Evolutionary conservation across 2,113 vertebrate genomes (phyloP), one percentile per base, ranked within the genome.

Genomic region (Balaeniceps rex): DNA sequence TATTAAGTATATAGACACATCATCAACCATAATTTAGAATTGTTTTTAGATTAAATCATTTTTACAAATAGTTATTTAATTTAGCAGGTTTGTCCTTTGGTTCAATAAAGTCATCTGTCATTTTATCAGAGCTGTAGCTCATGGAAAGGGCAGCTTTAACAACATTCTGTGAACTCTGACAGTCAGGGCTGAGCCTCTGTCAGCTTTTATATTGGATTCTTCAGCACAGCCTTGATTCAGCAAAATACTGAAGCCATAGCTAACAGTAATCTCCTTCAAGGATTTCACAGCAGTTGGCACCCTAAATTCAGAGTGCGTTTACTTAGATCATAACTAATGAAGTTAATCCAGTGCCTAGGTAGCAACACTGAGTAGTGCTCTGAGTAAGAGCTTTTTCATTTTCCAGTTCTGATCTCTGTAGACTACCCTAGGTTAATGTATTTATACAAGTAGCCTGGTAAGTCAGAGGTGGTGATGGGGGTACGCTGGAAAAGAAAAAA

Each of bases 11-110:
- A 91, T 76, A 88, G 76, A 65, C 83, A 79, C 65, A 92, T 94
- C 70, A 95, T 94, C 94, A 92, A 29, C 69, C 22, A 44, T 89
- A 78, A 96, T 93, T 95, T 94, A 93, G 81, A 94, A 97, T 94
- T 95, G 92, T 4, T 88, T 97, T 92, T 93, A 88, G 86, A 79
- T 90, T 75, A 89, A 96, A 79, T 87, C 3, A 52, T 65, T 96
- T 95, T 93, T 90, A 89, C 91, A 92, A 91, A 79, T 64, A 92
- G 72, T 84, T 89, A 61, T 94, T 95, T 95, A 78, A 95, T 96
- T 85, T 89, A 82, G 44, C 87, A 85, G 68, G 31, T 82, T 93
- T 94, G 61, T 95, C 87, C 66, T 91, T 91, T 69, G 63, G 61
- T 79, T 91, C 69, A 82, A 46, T 89, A 31, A 96, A 97, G 87